phyloP scores from a whole-genome alignment of 2,113 vertebrate species.

The Carettochelys insculpta region DNA sequence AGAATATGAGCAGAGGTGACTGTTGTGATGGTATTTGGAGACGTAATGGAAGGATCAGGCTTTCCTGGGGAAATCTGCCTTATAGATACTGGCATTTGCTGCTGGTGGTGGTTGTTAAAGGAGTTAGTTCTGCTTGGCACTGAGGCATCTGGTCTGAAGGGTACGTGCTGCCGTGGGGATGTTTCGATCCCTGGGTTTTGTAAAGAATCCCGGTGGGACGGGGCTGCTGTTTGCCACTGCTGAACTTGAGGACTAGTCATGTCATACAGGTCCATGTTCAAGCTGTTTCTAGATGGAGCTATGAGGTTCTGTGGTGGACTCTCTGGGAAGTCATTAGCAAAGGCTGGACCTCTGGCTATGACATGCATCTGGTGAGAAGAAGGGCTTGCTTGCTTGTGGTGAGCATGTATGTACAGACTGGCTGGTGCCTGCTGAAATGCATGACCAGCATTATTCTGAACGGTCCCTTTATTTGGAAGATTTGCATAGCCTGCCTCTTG shows the following conservation, averaged over 20 bases:
- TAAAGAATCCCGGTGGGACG: constrained; percentile 82
- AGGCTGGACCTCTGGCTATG: constrained; percentile 83
- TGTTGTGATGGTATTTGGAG: constrained; percentile 92
- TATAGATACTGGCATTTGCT: constrained; percentile 78
- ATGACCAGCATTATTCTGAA: constrained; percentile 81
- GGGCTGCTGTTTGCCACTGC: constrained; percentile 81
- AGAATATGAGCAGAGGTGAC: constrained; percentile 95
- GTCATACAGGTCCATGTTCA: constrained; percentile 93
- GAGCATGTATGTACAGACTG: constrained; percentile 86
- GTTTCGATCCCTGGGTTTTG: constrained; percentile 81
- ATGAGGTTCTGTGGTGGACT: constrained; percentile 84
- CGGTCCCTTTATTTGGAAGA: constrained; percentile 85
- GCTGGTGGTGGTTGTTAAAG: constrained; percentile 90
- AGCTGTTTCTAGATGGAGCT: constrained; percentile 88
- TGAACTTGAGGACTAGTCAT: constrained; percentile 71
- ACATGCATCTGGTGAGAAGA: constrained; percentile 90
- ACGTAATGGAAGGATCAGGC: constrained; percentile 81
- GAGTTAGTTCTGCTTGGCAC: constrained; percentile 93
- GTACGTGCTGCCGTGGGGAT: constrained; percentile 79
- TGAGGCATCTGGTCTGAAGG: constrained; percentile 86
- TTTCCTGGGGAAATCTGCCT: constrained; percentile 82
- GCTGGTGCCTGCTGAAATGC: constrained; percentile 74
- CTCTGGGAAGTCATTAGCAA: constrained; percentile 87
- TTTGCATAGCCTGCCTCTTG: constrained; percentile 84
- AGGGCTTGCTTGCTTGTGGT: constrained; percentile 89